Percentiles rank a stretch among this genome's conserved stretches.
Evolutionary conservation across 2,113 vertebrate genomes (phyloP).

Genomic region (Rhineura floridana): DNA sequence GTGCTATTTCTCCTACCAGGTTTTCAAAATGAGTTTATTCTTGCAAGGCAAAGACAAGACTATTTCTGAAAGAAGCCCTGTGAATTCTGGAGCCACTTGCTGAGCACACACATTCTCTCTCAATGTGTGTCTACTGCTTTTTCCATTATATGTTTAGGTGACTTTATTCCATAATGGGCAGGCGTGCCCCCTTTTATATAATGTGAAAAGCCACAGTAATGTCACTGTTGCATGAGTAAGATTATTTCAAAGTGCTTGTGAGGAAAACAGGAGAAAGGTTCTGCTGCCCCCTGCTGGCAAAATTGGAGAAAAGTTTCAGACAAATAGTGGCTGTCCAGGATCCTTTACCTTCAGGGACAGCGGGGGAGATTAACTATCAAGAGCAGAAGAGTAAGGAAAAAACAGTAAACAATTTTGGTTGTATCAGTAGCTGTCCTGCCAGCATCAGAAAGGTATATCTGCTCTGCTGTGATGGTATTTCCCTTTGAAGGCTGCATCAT

Average conservation of each 20-base stretch:
- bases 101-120: not conserved
- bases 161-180: not conserved
- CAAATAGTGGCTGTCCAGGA: not conserved
- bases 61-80: not conserved
- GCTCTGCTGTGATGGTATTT: not conserved
- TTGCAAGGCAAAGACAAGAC: not conserved
- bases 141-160: not conserved
- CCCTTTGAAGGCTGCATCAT: not conserved
- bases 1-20: not conserved
- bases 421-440: not conserved
- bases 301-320: not conserved
- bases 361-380: rapidly evolving
- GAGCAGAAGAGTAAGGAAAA: not conserved
- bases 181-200: not conserved
- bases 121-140: not conserved
- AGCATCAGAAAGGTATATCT: not conserved
- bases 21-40: not conserved
- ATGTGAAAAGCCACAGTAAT: not conserved
- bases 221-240: not conserved
- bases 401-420: not conserved
- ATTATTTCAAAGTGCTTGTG: rapidly evolving
- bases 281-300: slow-evolving; percentile 68
- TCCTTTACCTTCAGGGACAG: too few species aligned
- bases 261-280: slow-evolving; percentile 35
- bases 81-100: not conserved